phyloP scores from a whole-genome alignment of 2,797 vertebrate genomes.

The Falco biarmicus region DNA sequence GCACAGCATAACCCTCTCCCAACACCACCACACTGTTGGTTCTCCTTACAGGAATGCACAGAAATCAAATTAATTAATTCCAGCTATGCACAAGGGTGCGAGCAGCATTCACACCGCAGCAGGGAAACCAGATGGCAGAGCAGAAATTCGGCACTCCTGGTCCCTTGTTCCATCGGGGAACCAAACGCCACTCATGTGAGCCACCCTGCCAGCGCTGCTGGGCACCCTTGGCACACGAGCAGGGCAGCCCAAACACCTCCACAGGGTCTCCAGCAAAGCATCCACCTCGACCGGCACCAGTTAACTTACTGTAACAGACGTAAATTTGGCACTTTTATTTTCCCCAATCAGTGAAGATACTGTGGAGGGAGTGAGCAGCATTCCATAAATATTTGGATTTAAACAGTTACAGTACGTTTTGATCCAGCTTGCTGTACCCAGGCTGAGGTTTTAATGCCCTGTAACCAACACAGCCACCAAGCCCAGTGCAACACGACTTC shows the following conservation, averaged over 20 bases:
- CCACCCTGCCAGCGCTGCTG: not conserved
- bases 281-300: not conserved
- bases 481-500: accelerated
- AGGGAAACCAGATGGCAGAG: not conserved
- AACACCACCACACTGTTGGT: accelerated
- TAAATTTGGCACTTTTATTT: not conserved
- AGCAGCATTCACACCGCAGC: not conserved
- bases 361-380: not conserved
- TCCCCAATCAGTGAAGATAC: not conserved
- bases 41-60: not conserved
- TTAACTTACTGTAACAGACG: accelerated
- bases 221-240: not conserved
- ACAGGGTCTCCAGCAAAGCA: not conserved
- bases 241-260: not conserved
- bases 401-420: not conserved
- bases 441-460: accelerated
- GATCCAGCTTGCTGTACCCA: not conserved
- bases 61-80: not conserved
- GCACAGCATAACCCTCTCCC: not conserved
- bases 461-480: accelerated
- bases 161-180: not conserved
- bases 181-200: accelerated
- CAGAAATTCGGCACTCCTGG: not conserved
- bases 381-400: not conserved
- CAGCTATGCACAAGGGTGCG: not conserved